These are phyloP conservation scores for Spodoptera exigua DNA, from an alignment of 2,888 invertebrate genomes.

Conservation along the genomic window DNA sequence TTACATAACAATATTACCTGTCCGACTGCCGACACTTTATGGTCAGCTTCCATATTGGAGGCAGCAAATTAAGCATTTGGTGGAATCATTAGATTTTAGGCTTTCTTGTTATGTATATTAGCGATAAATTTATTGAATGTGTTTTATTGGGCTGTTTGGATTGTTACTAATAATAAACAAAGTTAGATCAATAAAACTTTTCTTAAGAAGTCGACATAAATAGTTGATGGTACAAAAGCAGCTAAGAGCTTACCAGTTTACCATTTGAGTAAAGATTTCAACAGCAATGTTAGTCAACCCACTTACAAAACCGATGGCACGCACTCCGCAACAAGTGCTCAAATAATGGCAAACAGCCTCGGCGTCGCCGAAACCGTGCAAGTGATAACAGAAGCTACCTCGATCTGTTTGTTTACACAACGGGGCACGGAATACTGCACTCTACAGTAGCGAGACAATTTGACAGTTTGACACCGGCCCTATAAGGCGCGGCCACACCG, in stretches of 20 bases:
- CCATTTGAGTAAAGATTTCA: constrained; percentile 20
- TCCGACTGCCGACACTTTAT: constrained; percentile 34
- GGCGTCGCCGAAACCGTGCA: constrained; percentile 45
- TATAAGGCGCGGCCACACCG: constrained; percentile 60
- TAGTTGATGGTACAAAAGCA: too few species aligned
- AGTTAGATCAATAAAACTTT: too few species aligned
- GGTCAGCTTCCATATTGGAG: constrained; percentile 20
- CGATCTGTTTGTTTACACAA: constrained; percentile 62
- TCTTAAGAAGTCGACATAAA: too few species aligned
- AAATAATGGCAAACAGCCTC: constrained; percentile 54
- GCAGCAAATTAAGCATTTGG: constrained; percentile 27
- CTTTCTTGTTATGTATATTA: constrained; percentile 11
- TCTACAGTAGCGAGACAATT: constrained; percentile 54
- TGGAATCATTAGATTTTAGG: constrained; percentile 15
- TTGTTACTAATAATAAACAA: too few species aligned
- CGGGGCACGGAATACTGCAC: constrained; percentile 44
- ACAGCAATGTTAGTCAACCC: constrained; percentile 14
- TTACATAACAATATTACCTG: constrained; percentile 55
- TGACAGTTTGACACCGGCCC: constrained; percentile 73
- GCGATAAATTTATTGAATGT: not conserved
- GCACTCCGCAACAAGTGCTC: constrained; percentile 9
- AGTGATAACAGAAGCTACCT: constrained; percentile 70
- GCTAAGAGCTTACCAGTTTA: not conserved
- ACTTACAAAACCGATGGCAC: constrained; percentile 18
- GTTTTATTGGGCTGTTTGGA: too few species aligned